A percentile compares a stretch with the other conserved stretches of the same genome.
phyloP scores from a whole-genome alignment of 2,888 invertebrate genomes.

The Campoplex nolae region DNA sequence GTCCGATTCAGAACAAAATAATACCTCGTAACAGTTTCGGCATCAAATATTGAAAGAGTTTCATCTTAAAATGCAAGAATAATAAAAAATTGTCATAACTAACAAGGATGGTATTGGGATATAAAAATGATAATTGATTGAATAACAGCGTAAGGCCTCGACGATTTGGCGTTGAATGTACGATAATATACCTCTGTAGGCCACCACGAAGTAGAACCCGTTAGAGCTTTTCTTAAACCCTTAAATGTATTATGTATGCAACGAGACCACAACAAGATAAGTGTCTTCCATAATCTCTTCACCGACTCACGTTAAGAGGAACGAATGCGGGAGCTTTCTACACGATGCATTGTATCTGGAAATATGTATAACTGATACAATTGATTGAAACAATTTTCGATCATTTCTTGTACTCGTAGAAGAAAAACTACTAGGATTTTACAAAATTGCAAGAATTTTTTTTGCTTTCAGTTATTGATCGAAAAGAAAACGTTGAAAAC shows the following conservation, averaged over 20 bases:
- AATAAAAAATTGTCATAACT: not conserved
- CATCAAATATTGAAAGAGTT: not conserved
- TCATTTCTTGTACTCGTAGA: no score
- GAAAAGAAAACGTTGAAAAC: no score
- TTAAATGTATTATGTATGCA: conserved; percentile 30
- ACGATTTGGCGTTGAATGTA: conserved; percentile 1
- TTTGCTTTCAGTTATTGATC: no score
- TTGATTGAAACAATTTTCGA: not conserved
- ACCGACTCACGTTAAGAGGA: conserved; percentile 17
- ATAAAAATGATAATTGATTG: not conserved
- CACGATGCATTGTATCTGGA: not conserved
- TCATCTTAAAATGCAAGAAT: not conserved
- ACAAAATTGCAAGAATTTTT: no score
- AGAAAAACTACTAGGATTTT: no score
- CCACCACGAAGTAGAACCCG: conserved; percentile 71
- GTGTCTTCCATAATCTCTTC: conserved; percentile 36
- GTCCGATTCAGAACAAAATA: no score
- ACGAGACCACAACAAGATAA: conserved; percentile 37
- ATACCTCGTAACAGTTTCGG: no score
- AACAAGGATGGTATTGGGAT: not conserved
- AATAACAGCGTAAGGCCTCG: not conserved
- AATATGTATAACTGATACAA: not conserved
- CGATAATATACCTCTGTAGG: conserved; percentile 52
- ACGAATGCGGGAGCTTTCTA: not conserved
- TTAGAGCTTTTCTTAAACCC: conserved; percentile 68